phyloP scores from a whole-genome alignment of 2,888 invertebrate genomes.

The Lamproptera curius region DNA sequence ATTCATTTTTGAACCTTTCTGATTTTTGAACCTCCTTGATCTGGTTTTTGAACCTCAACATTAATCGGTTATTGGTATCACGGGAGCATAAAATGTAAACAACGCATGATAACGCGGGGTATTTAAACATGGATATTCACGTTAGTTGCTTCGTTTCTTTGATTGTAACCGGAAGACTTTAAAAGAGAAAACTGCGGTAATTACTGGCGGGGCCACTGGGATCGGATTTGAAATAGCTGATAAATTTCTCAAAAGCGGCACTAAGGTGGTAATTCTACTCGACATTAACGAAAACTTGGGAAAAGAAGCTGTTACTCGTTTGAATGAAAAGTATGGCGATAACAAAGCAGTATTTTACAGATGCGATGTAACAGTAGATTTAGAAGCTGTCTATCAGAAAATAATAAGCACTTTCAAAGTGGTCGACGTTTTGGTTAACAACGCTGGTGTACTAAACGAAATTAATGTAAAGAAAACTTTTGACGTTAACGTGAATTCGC shows the following conservation, averaged over 20 bases:
- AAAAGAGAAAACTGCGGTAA: constrained; percentile 30
- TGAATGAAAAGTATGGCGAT: constrained; percentile 48
- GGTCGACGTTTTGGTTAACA: constrained; percentile 53
- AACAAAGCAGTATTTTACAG: constrained; percentile 57
- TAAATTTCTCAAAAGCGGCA: constrained; percentile 56
- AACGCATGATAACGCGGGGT: not conserved
- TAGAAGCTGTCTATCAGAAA: constrained; percentile 40
- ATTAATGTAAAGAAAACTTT: constrained; percentile 29
- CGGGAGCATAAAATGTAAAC: too few species aligned
- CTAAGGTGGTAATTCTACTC: constrained; percentile 32
- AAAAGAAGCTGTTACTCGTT: not conserved
- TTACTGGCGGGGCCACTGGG: constrained; percentile 76
- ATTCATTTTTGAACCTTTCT: too few species aligned
- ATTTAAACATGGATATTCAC: not conserved
- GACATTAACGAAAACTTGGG: not conserved
- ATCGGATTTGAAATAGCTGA: constrained; percentile 68
- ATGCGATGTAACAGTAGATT: too few species aligned
- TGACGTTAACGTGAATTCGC: constrained; percentile 40
- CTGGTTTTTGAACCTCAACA: too few species aligned
- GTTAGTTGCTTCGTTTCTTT: too few species aligned
- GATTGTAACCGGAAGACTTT: not conserved
- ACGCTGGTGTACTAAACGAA: constrained; percentile 43
- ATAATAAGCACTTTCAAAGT: constrained; percentile 33
- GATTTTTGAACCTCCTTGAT: too few species aligned
- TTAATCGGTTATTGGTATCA: too few species aligned